Conservation (phyloP, 2,797 vertebrate genomes). For the Clarias laeviceps region DNA sequence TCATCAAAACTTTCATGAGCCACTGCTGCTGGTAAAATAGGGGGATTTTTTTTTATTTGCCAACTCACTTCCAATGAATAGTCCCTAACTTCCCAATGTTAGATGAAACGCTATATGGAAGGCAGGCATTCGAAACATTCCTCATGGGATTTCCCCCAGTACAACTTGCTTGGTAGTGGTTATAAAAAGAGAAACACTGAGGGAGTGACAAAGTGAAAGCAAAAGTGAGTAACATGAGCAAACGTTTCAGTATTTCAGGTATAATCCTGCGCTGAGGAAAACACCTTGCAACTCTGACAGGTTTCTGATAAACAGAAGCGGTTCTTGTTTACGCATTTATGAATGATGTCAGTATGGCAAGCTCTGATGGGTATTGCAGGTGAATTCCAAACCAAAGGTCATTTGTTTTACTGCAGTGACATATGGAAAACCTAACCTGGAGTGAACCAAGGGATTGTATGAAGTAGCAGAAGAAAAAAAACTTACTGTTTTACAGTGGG, state of each 20-base stretch:
- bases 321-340: neutral
- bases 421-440: neutral
- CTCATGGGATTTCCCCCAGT: conserved; percentile 50
- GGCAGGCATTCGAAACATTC: conserved; percentile 43
- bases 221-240: conserved; percentile 37
- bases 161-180: neutral
- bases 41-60: conserved; percentile 25
- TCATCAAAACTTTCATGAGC: neutral
- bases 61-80: conserved; percentile 16
- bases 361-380: conserved; percentile 34
- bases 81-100: conserved; percentile 22
- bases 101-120: conserved; percentile 3
- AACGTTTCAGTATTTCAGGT: conserved; percentile 44
- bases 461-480: neutral
- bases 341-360: neutral
- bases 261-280: conserved; percentile 20
- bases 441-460: conserved; percentile 11
- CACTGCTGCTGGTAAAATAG: conserved; percentile 21
- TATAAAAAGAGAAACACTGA: conserved; percentile 42
- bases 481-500: neutral
- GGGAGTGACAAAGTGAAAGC: conserved; percentile 46
- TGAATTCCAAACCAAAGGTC: conserved; percentile 48
- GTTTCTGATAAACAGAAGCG: conserved; percentile 12
- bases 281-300: conserved; percentile 9
- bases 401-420: neutral